Evolutionary conservation across 1,140 invertebrate species (phyloP), one percentile per base, ranked within the genome.

Genomic region (Zaprionus africanus): DNA sequence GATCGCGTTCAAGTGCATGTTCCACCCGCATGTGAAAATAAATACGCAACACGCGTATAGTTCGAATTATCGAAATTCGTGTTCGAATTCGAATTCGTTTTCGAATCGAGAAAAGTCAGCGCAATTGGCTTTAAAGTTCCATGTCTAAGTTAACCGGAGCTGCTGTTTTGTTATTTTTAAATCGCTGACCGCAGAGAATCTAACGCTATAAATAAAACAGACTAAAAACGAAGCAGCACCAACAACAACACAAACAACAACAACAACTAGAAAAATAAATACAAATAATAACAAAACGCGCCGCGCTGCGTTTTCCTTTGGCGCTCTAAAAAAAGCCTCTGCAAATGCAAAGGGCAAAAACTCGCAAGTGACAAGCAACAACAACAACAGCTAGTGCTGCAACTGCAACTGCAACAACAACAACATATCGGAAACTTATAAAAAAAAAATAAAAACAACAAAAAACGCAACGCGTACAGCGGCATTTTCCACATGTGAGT

Each of bases 131-230:
- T 63, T 70, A 41, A 70, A 59, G 38, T 70, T 70, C 66, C 66
- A 69, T 75, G 51, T 62, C 53, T 53, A 75, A 69, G 38, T 76
- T 46, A 71, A 71, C 63, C 63, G 82, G 84, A 86, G 82, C 84
- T 77, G 82, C 66, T 75, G 41, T 43, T 41, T 83, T 82, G 83
- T 86, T 86, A 86, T 86, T 83, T 86, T 88, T 86, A 86, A 88
- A 83, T 72, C 66, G 84, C 83, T 86, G 83, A 86, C 80, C 83
- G 83, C 83, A 86, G 77, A 82, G 75, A 78, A 80, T 88, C 67
- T 71, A 62, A 69, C 53, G 64, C 73, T 91, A 75, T 64, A 87
- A 87, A 87, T 86, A 86, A 83, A 78, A 69, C 69, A 38, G 74
- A 79, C 67, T 68, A 71, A 65, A 76, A 66, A 51, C 67, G 46